A percentile compares a stretch with the other conserved stretches of the same genome.
phyloP scores from a whole-genome alignment of 2,888 invertebrate genomes.

The Leptopilina myrica region DNA sequence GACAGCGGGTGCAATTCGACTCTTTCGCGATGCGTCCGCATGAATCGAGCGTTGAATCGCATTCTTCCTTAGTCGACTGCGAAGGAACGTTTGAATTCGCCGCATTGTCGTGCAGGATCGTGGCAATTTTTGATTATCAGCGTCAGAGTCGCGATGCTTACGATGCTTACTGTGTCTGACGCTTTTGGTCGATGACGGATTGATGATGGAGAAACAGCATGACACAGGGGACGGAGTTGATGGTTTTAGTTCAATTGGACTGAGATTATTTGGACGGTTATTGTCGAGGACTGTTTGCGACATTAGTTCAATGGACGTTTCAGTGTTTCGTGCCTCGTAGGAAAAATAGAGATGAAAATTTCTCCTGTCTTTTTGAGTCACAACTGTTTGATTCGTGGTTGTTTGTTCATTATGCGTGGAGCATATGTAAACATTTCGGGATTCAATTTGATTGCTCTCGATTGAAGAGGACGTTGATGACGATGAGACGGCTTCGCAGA shows the following conservation, averaged over 20 bases:
- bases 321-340: conserved; percentile 67
- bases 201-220: conserved; percentile 72
- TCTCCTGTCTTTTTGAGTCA: conserved; percentile 54
- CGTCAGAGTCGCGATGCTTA: conserved; percentile 39
- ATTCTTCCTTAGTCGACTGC: conserved; percentile 66
- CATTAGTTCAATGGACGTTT: conserved; percentile 69
- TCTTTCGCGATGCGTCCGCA: conserved; percentile 60
- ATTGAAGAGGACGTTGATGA: neutral
- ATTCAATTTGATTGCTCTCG: conserved; percentile 40
- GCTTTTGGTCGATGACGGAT: conserved; percentile 52
- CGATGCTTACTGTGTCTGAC: conserved; percentile 46
- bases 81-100: conserved; percentile 69
- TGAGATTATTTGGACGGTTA: conserved; percentile 40
- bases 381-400: conserved; percentile 17
- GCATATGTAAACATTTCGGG: conserved; percentile 64
- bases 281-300: conserved; percentile 57
- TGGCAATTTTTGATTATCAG: conserved; percentile 42
- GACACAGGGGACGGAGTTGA: conserved; percentile 73
- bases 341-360: conserved; percentile 73
- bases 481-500: conserved; percentile 59
- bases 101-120: conserved; percentile 68
- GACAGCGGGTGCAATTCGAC: conserved; percentile 63
- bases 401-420: conserved; percentile 58
- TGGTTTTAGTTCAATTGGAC: conserved; percentile 64
- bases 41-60: conserved; percentile 61